These are phyloP conservation scores for Microctenopoma lineatum DNA, from an alignment of 2,797 vertebrate genomes.

Conservation along the genomic window DNA sequence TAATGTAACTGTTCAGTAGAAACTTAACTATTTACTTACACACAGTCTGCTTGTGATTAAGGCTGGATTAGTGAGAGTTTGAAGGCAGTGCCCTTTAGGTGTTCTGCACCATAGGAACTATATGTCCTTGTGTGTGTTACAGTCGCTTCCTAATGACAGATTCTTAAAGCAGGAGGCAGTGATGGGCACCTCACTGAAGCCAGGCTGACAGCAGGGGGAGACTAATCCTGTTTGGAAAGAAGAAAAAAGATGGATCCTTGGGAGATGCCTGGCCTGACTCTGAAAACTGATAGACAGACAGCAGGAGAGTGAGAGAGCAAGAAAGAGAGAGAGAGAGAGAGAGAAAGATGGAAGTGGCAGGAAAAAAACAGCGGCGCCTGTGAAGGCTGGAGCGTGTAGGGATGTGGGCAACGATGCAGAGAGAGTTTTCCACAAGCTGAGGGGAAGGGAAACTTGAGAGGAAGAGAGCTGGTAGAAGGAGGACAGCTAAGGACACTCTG, in stretches of 20 bases:
- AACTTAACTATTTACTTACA: no score
- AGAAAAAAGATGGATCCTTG: slow-evolving; percentile 45
- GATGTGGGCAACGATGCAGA: slow-evolving; percentile 58
- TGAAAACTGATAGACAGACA: slow-evolving; percentile 62
- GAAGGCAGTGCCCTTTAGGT: not conserved
- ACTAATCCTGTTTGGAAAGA: slow-evolving; percentile 70
- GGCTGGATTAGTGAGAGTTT: not conserved
- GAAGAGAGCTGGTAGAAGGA: slow-evolving; percentile 23
- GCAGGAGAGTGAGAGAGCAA: slow-evolving; percentile 24
- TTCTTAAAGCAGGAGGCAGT: slow-evolving; percentile 56
- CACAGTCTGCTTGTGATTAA: not conserved
- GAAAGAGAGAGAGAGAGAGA: not conserved
- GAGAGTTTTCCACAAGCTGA: slow-evolving; percentile 40
- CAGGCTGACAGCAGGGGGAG: slow-evolving; percentile 65
- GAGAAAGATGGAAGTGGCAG: slow-evolving; percentile 15
- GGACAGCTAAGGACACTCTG: slow-evolving; percentile 52
- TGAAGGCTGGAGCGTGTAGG: slow-evolving; percentile 55
- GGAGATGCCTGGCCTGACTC: slow-evolving; percentile 48
- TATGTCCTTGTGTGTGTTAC: slow-evolving; percentile 21
- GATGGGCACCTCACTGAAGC: slow-evolving; percentile 66
- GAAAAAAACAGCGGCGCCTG: slow-evolving; percentile 34
- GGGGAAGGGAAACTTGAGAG: slow-evolving; percentile 16
- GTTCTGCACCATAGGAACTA: slow-evolving; percentile 4
- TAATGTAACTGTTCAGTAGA: no score
- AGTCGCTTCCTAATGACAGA: slow-evolving; percentile 51